Evolutionary conservation across 1,140 invertebrate species (phyloP), one percentile per base, ranked within the genome.

Genomic region (Archegozetes longisetosus): DNA sequence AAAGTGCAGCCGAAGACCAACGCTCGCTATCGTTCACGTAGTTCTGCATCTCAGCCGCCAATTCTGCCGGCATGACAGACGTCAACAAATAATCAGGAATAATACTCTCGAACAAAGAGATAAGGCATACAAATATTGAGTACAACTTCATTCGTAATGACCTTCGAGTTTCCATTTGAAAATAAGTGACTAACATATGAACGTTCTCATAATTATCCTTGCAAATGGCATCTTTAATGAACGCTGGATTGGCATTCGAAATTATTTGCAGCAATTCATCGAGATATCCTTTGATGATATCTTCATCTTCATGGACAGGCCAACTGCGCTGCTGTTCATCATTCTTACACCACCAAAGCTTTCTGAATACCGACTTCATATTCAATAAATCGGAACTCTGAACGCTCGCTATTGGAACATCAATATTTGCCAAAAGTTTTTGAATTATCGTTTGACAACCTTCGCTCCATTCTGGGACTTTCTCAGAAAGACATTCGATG

Each of bases 271-370:
- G 82, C 17, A 93, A 74, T 70, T 92, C 86, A 53, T 83, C 78
- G 9, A 93, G 77, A 68, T 88, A 84, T 62, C 84, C 82, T 47
- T 82, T 79, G 68, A 94, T 93, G 59, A 84, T 82, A 55, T 78
- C 78, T 66, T 92, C 87, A 72, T 95, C 89, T 72, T 93, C 88
- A 72, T 93, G 85, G 3, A 94, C 73, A 68, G 88, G 86, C 89
- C 89, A 94, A 64, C 85, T 88, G 64, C 90, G 76, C 67, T 95
- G 89, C 69, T 95, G 88, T 0, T 88, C 86, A 68, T 94, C 89
- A 71, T 92, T 87, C 64, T 90, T 90, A 64, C 86, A 88, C 51
- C 82, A 84, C 13, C 84, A 85, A 55, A 95, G 72, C 65, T 88
- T 82, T 29, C 78, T 79, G 61, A 93, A 84, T 55, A 90, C 82